These are phyloP conservation scores for Eumaeus atala DNA, from an alignment of 1,140 invertebrate genomes.

Conservation along the genomic window DNA sequence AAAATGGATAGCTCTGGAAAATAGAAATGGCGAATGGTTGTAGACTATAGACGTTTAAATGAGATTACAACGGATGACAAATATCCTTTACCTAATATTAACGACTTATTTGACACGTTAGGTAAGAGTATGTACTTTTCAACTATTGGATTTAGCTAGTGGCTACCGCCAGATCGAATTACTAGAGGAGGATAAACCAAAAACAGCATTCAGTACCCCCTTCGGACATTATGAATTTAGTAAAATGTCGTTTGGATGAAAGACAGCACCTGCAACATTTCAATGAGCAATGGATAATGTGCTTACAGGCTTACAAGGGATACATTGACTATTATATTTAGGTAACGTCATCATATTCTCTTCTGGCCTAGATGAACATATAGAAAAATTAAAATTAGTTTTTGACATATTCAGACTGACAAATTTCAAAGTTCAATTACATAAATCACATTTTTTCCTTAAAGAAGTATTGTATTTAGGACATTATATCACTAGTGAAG, in stretches of 20 bases:
- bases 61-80: slow-evolving; percentile 54
- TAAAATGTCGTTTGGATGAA: too few species aligned
- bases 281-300: slow-evolving; percentile 26
- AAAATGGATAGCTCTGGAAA: slow-evolving; percentile 30
- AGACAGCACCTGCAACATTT: too few species aligned
- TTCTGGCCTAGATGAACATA: slow-evolving; percentile 11
- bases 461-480: slow-evolving; percentile 4
- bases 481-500: neutral
- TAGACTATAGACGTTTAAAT: slow-evolving; percentile 53
- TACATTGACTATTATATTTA: too few species aligned
- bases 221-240: slow-evolving; percentile 50
- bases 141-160: slow-evolving; percentile 47
- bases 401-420: slow-evolving; percentile 11
- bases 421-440: slow-evolving; percentile 16
- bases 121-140: slow-evolving; percentile 40
- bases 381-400: slow-evolving; percentile 13
- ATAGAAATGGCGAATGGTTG: slow-evolving; percentile 30
- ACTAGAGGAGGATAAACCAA: slow-evolving; percentile 44
- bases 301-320: too few species aligned
- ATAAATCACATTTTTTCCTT: slow-evolving; percentile 14
- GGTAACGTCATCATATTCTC: slow-evolving; percentile 36
- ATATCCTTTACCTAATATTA: slow-evolving; percentile 72
- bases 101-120: slow-evolving; percentile 62
- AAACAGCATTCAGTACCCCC: slow-evolving; percentile 64
- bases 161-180: slow-evolving; percentile 72